phyloP scores from a whole-genome alignment of 2,797 vertebrate genomes.

The Poeciliopsis infans region DNA sequence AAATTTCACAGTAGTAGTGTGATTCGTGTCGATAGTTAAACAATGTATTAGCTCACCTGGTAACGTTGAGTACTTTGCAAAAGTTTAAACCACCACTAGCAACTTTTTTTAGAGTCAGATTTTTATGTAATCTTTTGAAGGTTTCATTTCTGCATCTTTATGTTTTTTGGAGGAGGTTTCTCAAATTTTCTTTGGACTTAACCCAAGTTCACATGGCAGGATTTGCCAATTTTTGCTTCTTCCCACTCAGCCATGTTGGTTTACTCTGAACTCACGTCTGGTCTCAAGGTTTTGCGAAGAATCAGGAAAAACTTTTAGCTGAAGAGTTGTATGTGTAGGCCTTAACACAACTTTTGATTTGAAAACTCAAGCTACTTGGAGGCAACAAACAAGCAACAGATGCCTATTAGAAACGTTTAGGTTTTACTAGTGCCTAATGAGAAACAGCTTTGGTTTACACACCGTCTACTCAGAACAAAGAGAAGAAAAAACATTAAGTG shows the following conservation, averaged over 20 bases:
- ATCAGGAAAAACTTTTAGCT: not conserved
- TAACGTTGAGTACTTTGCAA: not conserved
- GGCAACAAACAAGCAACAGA: not conserved
- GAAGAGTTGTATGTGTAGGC: not conserved
- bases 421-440: too few species aligned
- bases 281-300: not conserved
- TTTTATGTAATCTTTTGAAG: not conserved
- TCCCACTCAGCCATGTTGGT: too few species aligned
- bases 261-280: too few species aligned
- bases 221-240: too few species aligned
- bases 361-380: not conserved
- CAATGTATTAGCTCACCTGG: not conserved
- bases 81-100: not conserved
- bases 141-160: not conserved
- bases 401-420: not conserved
- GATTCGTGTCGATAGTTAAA: not conserved
- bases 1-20: not conserved
- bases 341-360: not conserved
- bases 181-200: not conserved
- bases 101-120: not conserved
- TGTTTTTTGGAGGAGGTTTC: too few species aligned
- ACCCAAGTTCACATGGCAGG: too few species aligned
- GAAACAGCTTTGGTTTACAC: not conserved
- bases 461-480: not conserved
- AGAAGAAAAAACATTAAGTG: not conserved